Conservation (phyloP, 2,113 vertebrate genomes). For the Phrynosoma platyrhinos region DNA sequence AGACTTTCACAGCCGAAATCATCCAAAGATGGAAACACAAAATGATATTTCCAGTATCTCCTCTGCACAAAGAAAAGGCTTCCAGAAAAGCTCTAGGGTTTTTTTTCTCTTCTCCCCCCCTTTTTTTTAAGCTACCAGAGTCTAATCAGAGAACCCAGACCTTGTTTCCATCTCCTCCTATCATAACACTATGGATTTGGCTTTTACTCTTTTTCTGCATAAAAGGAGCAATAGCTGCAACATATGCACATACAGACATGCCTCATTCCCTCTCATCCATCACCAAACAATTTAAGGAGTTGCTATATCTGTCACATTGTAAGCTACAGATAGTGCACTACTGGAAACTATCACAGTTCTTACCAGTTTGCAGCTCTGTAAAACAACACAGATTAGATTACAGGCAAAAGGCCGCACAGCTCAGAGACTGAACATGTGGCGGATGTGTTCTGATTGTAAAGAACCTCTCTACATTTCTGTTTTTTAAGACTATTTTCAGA, state of each 20-base stretch:
- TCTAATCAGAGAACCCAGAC: not conserved
- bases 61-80: not conserved
- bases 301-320: slow-evolving; percentile 31
- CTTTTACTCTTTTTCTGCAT: not conserved
- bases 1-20: not conserved
- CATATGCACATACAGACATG: not conserved
- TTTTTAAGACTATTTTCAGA: slow-evolving; percentile 11
- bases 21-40: not conserved
- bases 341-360: slow-evolving; percentile 26
- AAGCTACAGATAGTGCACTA: slow-evolving; percentile 21
- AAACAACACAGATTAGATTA: slow-evolving; percentile 40
- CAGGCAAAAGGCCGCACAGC: not conserved
- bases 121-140: not conserved
- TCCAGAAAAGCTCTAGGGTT: not conserved
- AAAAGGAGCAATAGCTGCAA: slow-evolving; percentile 5
- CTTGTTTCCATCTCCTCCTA: not conserved
- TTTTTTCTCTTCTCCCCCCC: not conserved
- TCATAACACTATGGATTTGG: slow-evolving; percentile 10
- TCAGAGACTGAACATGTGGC: not conserved
- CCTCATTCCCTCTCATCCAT: not conserved
- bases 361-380: slow-evolving; percentile 22
- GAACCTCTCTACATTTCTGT: slow-evolving; percentile 5
- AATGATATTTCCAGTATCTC: not conserved
- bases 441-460: not conserved
- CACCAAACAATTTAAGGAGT: slow-evolving; percentile 3